phyloP scores from a whole-genome alignment of 1,140 invertebrate genomes.

The Leguminivora glycinivorella region DNA sequence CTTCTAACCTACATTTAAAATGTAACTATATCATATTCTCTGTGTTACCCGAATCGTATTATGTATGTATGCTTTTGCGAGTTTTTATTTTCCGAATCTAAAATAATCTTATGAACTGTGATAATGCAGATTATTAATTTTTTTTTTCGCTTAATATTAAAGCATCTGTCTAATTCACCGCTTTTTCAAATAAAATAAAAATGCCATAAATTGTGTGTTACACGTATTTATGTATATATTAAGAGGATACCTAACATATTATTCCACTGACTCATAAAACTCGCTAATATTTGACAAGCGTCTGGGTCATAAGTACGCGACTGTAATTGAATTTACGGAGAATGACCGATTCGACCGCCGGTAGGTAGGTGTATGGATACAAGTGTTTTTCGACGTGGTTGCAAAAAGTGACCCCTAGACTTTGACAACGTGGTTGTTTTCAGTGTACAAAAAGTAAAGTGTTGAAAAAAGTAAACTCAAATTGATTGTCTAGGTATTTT shows the following conservation, averaged over 20 bases:
- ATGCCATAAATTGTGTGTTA: too few relatives aligned
- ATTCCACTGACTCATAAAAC: slow-evolving; percentile 3
- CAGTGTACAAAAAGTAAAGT: neutral
- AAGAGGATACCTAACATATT: neutral
- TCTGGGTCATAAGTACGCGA: slow-evolving; percentile 47
- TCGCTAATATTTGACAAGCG: slow-evolving; percentile 28
- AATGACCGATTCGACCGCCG: slow-evolving; percentile 62
- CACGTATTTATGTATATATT: neutral
- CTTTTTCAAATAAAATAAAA: too few relatives aligned
- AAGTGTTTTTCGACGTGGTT: slow-evolving; percentile 50
- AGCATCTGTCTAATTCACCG: too few relatives aligned
- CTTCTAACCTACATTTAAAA: too few relatives aligned
- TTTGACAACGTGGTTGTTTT: neutral
- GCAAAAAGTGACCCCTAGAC: slow-evolving; percentile 42
- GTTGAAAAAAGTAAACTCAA: neutral
- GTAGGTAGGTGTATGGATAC: slow-evolving; percentile 40
- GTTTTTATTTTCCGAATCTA: too few relatives aligned
- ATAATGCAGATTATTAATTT: too few relatives aligned
- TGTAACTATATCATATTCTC: too few relatives aligned
- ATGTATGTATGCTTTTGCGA: too few relatives aligned
- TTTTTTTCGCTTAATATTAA: too few relatives aligned
- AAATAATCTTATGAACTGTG: too few relatives aligned
- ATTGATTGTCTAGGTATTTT: neutral
- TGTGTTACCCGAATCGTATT: too few relatives aligned
- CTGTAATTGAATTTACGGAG: slow-evolving; percentile 38